A percentile compares a stretch with the other conserved stretches of the same genome.
Conservation (phyloP, 2,113 vertebrate species). For the Orycteropus afer region DNA sequence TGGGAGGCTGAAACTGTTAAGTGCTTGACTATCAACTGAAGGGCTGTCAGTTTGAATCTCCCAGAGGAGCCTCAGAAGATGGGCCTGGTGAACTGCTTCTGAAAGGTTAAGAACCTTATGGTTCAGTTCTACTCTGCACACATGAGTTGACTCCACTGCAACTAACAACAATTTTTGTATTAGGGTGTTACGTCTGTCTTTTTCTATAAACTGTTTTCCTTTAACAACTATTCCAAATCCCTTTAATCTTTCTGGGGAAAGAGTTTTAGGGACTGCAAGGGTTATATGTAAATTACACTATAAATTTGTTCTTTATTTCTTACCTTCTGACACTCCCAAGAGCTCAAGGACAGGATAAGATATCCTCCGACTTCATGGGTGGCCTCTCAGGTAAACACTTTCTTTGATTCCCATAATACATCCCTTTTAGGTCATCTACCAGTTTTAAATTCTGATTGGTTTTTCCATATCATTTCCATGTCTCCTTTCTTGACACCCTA, state of each 20-base stretch:
- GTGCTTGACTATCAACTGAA: neutral
- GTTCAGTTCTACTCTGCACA: neutral
- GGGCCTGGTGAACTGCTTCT: neutral
- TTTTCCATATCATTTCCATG: neutral
- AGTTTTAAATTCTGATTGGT: neutral
- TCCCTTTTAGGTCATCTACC: slow-evolving; percentile 27
- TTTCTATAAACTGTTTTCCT: neutral
- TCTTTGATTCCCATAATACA: slow-evolving; percentile 45
- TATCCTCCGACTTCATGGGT: neutral
- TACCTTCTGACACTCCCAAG: neutral
- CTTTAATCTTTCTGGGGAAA: neutral
- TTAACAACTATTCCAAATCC: too few species aligned
- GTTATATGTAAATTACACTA: neutral
- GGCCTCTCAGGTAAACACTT: slow-evolving; percentile 26
- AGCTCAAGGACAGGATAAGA: neutral
- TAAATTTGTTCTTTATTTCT: neutral
- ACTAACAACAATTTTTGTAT: neutral
- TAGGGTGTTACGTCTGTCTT: neutral
- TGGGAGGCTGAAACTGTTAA: neutral
- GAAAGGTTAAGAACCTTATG: neutral
- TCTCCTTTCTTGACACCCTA: neutral
- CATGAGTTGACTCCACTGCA: neutral
- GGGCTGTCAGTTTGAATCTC: neutral
- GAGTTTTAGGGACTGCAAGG: neutral
- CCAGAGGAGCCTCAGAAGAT: neutral